Percentiles rank a stretch among this genome's conserved stretches.
phyloP scores from a whole-genome alignment of 2,797 vertebrate species.

The Pseudopleuronectes americanus region DNA sequence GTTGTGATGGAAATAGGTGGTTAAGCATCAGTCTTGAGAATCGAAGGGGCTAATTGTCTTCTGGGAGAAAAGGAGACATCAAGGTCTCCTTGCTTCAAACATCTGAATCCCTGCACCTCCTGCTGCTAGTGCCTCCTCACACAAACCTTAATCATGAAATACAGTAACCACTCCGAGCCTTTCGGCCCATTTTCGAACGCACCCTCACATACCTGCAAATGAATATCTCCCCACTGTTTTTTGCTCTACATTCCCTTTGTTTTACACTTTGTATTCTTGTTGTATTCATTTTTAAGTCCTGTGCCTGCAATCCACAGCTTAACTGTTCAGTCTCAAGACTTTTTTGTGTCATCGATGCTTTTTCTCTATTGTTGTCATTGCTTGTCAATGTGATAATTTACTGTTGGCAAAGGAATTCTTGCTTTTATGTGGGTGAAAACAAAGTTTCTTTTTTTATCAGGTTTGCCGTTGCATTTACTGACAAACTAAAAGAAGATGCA shows the following conservation, averaged over 20 bases:
- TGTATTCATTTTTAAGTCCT: slow-evolving; percentile 49
- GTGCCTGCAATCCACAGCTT: slow-evolving; percentile 36
- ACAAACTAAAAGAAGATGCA: slow-evolving; percentile 88
- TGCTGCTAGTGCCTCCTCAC: slow-evolving; percentile 53
- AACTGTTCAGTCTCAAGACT: slow-evolving; percentile 22
- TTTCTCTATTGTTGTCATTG: slow-evolving; percentile 23
- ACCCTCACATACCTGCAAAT: slow-evolving; percentile 51
- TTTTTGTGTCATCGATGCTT: slow-evolving; percentile 32
- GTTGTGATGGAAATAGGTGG: slow-evolving; percentile 36
- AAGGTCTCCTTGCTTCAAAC: slow-evolving; percentile 69
- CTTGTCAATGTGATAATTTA: slow-evolving; percentile 21
- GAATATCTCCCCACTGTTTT: slow-evolving; percentile 53
- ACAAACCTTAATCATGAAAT: slow-evolving; percentile 68
- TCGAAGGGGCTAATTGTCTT: slow-evolving; percentile 61
- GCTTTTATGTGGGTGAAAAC: slow-evolving; percentile 21
- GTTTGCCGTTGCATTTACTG: slow-evolving; percentile 93
- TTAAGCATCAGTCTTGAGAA: slow-evolving; percentile 34
- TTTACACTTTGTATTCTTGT: slow-evolving; percentile 49
- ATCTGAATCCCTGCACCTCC: slow-evolving; percentile 57
- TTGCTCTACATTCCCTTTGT: slow-evolving; percentile 57
- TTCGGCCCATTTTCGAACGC: slow-evolving; percentile 55
- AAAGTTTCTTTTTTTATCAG: slow-evolving; percentile 72
- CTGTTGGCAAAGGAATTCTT: slow-evolving; percentile 22
- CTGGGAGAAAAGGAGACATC: slow-evolving; percentile 46
- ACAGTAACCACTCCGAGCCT: slow-evolving; percentile 50